Base-by-base conservation (phyloP, 2,888 invertebrate genomes). In the Papilio demoleus region DNA sequence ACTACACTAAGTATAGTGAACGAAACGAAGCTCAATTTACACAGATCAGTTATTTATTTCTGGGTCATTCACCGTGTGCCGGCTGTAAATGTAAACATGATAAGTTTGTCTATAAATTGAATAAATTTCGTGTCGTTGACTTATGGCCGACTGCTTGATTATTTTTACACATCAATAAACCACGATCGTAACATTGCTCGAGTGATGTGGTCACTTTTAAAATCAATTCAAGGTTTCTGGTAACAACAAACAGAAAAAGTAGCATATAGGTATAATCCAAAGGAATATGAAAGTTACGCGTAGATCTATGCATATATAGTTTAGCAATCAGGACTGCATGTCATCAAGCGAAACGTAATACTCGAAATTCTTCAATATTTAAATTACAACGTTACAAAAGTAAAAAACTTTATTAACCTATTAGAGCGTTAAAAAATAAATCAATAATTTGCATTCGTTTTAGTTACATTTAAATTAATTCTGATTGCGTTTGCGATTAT, bases 401-500 rank as follows among this genome's bases (percentile, higher is more conserved):
- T 2, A 11, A 22, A 45, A 19, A 45, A 45, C 9, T 9, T 9
- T 45, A 8, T 45, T 22, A 45, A 42, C 1, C 17, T 0, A 42
- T 42, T 19, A 1, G 42, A 19, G 17, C 8, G 12, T 17, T 11
- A 45, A 42, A 42, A 8, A 3, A 45, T n/a, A 6, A 42, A 42
- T 2, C 3, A 45, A 45, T 11, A 1, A 47, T 67, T 50, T 22
- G 64, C 50, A 24, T n/a, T 12, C 50, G 36, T 53, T 53, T 64
- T 58, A 40, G 31, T 58, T 65, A 34, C 14, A 65, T 65, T 58
- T 65, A 34, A 14, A 65, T 65, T 34, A 19, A 27, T 53, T 38
- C 27, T 40, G 5, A 56, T 8, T 47, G 62, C 14, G 19, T 9
- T 76, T 75, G 81, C 75, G 76, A 77, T 77, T 75, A 81, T 84